Conservation (phyloP, 2,888 invertebrate genomes). For the Onchidella celtica region DNA sequence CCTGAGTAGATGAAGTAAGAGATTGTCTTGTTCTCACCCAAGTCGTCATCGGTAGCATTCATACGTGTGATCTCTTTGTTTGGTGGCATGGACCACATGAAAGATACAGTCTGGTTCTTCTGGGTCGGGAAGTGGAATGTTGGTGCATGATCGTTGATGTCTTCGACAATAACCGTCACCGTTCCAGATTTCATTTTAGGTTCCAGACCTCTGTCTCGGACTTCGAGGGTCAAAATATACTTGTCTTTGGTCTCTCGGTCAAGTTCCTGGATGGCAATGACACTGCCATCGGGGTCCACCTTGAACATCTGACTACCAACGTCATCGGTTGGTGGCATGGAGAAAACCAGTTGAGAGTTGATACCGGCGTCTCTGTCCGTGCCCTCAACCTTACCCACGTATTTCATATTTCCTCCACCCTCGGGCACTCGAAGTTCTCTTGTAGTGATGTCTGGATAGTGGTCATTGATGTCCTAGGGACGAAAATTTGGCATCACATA, state of each 20-base stretch:
- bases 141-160: constrained; percentile 97
- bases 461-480: constrained; percentile 72
- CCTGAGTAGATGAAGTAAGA: constrained; percentile 97
- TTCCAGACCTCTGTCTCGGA: constrained; percentile 86
- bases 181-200: constrained; percentile 91
- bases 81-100: constrained; percentile 64
- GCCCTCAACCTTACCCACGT: constrained; percentile 93
- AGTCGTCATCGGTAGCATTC: constrained; percentile 94
- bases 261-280: constrained; percentile 89
- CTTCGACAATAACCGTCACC: constrained; percentile 95
- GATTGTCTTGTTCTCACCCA: constrained; percentile 94
- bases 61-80: constrained; percentile 82
- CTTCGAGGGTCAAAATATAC: constrained; percentile 92
- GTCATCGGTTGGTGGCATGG: constrained; percentile 86
- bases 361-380: constrained; percentile 94
- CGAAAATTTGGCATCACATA: too few relatives aligned
- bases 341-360: constrained; percentile 89
- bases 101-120: constrained; percentile 67
- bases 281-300: constrained; percentile 90
- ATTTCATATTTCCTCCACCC: constrained; percentile 90
- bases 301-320: constrained; percentile 85
- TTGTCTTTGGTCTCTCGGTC: constrained; percentile 93
- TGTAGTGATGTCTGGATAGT: constrained; percentile 67
- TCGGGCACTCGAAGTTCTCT: constrained; percentile 90
- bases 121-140: constrained; percentile 70